Evolutionary conservation across 1,140 invertebrate genomes (phyloP).

Genomic region (Frieseomelitta varia): DNA sequence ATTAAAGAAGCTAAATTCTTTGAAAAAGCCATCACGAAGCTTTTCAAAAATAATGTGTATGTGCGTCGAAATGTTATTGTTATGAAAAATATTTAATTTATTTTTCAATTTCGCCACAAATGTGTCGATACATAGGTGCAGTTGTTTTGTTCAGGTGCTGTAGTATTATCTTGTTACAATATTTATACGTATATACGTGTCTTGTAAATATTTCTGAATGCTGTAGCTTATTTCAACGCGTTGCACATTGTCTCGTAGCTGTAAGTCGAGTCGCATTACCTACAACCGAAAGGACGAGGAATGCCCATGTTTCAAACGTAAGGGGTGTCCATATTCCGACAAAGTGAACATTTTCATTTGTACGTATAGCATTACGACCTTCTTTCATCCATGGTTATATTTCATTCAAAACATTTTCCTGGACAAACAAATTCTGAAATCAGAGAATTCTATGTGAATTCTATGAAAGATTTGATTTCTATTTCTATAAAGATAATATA

Average conservation of each 20-base stretch:
- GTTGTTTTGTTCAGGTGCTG: too few relatives aligned
- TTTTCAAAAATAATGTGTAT: too few relatives aligned
- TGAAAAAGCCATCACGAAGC: too few relatives aligned
- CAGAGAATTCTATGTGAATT: too few relatives aligned
- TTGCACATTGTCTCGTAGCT: background rate
- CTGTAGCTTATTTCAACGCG: background rate
- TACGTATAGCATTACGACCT: background rate
- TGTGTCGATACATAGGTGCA: too few relatives aligned
- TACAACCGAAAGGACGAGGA: background rate
- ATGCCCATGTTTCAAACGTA: background rate
- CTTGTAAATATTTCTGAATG: background rate
- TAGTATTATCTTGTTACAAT: background rate
- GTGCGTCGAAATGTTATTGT: too few relatives aligned
- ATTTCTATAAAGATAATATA: background rate
- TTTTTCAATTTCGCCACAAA: too few relatives aligned
- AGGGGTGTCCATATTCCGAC: background rate
- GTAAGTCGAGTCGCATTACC: background rate
- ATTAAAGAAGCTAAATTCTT: too few relatives aligned
- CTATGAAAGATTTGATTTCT: constrained; percentile 1
- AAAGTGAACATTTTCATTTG: constrained; percentile 1
- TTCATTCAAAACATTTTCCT: background rate
- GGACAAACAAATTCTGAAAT: background rate
- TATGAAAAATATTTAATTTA: too few relatives aligned
- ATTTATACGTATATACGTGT: background rate
- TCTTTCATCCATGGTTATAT: background rate